phyloP scores from a whole-genome alignment of 2,113 vertebrate genomes.

The Pelecanoides urinatrix region DNA sequence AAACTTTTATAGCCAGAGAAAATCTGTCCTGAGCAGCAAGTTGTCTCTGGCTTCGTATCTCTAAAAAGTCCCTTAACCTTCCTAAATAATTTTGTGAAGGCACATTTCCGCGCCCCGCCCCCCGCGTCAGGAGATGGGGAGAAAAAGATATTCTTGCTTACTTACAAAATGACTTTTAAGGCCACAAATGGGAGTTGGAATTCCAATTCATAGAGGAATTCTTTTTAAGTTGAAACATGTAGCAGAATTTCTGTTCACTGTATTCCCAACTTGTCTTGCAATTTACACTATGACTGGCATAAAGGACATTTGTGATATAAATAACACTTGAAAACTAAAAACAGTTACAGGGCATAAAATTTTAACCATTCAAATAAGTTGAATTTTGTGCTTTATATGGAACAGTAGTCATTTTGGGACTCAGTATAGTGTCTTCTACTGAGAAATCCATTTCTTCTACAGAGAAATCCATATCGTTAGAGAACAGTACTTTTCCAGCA shows the following conservation, averaged over 20 bases:
- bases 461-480: neutral
- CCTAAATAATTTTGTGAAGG: neutral
- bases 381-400: neutral
- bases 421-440: neutral
- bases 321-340: neutral
- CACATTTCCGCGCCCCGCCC: too few species aligned
- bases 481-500: neutral
- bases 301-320: neutral
- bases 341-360: neutral
- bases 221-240: neutral
- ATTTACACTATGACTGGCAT: neutral
- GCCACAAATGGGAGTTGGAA: neutral
- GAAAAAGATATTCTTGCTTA: neutral
- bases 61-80: neutral
- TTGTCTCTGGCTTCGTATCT: neutral
- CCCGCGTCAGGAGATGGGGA: neutral
- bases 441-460: neutral
- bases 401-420: neutral
- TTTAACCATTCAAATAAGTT: neutral
- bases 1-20: neutral
- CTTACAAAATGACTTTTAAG: neutral
- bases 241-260: neutral
- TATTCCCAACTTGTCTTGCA: neutral
- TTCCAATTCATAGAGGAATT: neutral
- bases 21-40: neutral